Base-by-base conservation (phyloP, 1,140 invertebrate genomes). In the Triops longicaudatus region DNA sequence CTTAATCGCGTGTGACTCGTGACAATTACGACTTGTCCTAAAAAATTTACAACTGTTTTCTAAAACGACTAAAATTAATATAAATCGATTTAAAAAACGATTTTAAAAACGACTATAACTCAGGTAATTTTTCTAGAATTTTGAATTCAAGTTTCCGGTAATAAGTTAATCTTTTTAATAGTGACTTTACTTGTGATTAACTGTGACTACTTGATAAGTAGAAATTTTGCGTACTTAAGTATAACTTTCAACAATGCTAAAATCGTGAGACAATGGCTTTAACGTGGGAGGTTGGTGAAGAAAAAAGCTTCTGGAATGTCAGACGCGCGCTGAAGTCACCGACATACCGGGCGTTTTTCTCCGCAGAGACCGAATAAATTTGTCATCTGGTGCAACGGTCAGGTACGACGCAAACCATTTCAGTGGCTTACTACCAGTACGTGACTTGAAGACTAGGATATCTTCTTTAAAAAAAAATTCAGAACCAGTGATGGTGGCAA, bases 391-490 rank as follows among this genome's bases (percentile, higher is more conserved):
- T 63, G 50, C 50, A 63, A n/a, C 17, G 50, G 22, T 22, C 50
- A 63, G 14, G 50, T 63, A 63, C 14, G 17, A 63, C 14, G 22
- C 50, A 63, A 37, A 63, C 50, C 50, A 63, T 63, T 63, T 22
- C 50, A 14, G 22, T 63, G 22, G 50, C 50, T 63, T 63, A 63
- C n/a, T 63, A n/a, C 14, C 17, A 17, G 50, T 63, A 63, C 50
- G 50, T 63, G 50, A 63, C 50, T 63, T 63, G 50, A n/a, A 22
- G 50, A 14, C 50, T n/a, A 63, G 50, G 50, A 63, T n/a, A 63
- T 17, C 22, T 63, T 63, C 50, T 63, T 63, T 63, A 63, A 63
- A 63, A 63, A 63, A 63, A 63, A 22, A 2, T 37, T 37, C 17
- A 5, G 50, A 63, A 63, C 14, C 7, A 63, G 50, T 22, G 50